Base-by-base conservation (phyloP, 2,888 invertebrate species). In the Crioceris asparagi region DNA sequence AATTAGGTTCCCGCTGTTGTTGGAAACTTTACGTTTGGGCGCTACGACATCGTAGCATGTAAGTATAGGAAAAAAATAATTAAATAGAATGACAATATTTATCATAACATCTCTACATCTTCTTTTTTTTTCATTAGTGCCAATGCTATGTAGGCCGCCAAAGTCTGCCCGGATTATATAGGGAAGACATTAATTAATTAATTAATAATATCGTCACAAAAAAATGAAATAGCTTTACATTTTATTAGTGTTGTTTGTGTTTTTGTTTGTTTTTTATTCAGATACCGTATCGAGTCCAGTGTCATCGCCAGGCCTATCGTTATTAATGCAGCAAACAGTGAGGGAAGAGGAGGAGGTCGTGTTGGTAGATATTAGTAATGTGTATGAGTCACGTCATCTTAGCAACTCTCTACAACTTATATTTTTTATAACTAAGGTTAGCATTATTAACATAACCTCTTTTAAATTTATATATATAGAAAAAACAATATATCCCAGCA, bases 311-410 rank as follows among this genome's bases (percentile, higher is more conserved):
- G 64, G 66, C 63, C 64, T 62, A 60, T 61, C 55, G 53, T n/a
- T n/a, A 48, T 49, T 57, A 62, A 65, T 65, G 64, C 64, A 65
- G 65, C 65, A 65, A 65, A 63, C 62, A 64, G 64, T 64, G 64
- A 64, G 63, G 59, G 63, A 62, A 64, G 64, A 62, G 62, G 62
- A 52, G 36, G 29, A n/a, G n/a, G n/a, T n/a, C n/a, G n/a, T n/a
- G n/a, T n/a, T n/a, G n/a, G n/a, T n/a, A n/a, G n/a, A n/a, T n/a
- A n/a, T n/a, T n/a, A n/a, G n/a, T n/a, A n/a, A n/a, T n/a, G n/a
- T n/a, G n/a, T n/a, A n/a, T n/a, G n/a, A n/a, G n/a, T n/a, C 48
- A 48, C 45, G 40, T 48, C 39, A 36, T 31, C 35, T 45, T 43
- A 38, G 51, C 48, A 48, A 50, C 50, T 43, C 45, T 51, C 27